Evolutionary conservation across 2,888 invertebrate genomes (phyloP).

Genomic region (Caenorhabditis auriculariae): DNA sequence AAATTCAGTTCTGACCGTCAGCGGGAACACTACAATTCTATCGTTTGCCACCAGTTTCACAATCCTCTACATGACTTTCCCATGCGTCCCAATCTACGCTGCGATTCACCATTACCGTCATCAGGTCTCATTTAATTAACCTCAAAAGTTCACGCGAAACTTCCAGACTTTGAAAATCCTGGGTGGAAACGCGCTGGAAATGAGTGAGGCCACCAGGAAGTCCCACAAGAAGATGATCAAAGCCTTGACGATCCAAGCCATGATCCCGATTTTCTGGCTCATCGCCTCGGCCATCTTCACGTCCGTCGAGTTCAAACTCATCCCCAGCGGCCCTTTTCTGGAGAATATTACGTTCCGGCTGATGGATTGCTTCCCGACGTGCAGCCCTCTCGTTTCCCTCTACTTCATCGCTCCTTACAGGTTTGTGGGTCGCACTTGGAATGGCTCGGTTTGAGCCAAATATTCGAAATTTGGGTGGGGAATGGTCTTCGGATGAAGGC

Average conservation of each 20-base stretch:
- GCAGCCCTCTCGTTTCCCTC: conserved; percentile 15
- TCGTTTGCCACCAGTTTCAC: conserved; percentile 9
- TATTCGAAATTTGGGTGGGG: too few relatives aligned
- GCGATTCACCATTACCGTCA: conserved; percentile 19
- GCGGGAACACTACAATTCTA: conserved; percentile 18
- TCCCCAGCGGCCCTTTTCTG: conserved; percentile 25
- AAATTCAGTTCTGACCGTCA: conserved; percentile 11
- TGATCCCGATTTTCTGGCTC: conserved; percentile 31
- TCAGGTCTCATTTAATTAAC: neutral
- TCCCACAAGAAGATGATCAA: conserved; percentile 20
- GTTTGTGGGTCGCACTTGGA: neutral
- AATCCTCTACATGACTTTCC: conserved; percentile 29
- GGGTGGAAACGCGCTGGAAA: conserved; percentile 12
- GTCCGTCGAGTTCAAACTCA: conserved; percentile 26
- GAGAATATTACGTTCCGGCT: conserved; percentile 29
- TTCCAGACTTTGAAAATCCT: conserved; percentile 21
- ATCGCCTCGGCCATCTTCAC: conserved; percentile 25
- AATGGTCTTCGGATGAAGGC: too few relatives aligned
- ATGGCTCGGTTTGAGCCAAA: too few relatives aligned
- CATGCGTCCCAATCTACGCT: conserved; percentile 29
- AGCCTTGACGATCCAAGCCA: conserved; percentile 28
- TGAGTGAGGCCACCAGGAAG: conserved; percentile 21
- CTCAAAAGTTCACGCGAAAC: neutral
- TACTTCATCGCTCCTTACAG: conserved; percentile 21
- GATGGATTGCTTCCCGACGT: conserved; percentile 25